Percentiles rank a stretch among this genome's conserved stretches.
phyloP scores from a whole-genome alignment of 2,797 vertebrate species.

The Lateolabrax maculatus region DNA sequence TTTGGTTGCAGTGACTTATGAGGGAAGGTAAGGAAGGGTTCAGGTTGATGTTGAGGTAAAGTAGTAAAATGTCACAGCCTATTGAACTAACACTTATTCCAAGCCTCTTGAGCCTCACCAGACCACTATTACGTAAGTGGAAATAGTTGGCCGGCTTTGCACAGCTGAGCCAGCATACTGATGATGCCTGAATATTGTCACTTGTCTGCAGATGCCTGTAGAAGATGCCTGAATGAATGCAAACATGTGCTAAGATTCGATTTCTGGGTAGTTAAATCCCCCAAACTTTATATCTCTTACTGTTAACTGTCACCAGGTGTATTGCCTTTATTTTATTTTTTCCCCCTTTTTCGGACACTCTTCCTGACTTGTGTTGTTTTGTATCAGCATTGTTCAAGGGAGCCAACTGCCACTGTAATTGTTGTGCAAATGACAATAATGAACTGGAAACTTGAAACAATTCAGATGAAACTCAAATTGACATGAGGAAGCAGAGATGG shows the following conservation, averaged over 20 bases:
- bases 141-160: slow-evolving; percentile 30
- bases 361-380: no score
- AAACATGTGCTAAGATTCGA: slow-evolving; percentile 26
- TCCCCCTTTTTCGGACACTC: background rate
- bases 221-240: slow-evolving; percentile 16
- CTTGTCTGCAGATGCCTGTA: slow-evolving; percentile 42
- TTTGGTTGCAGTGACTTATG: background rate
- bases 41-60: background rate
- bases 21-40: background rate
- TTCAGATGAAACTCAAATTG: no score
- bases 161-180: slow-evolving; percentile 25
- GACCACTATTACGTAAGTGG: slow-evolving; percentile 14
- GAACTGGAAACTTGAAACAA: no score
- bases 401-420: no score
- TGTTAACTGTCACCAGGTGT: no score
- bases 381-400: no score
- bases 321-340: background rate
- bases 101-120: slow-evolving; percentile 31
- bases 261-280: slow-evolving; percentile 10
- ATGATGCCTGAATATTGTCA: slow-evolving; percentile 38
- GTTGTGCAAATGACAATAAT: no score
- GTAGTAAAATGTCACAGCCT: slow-evolving; percentile 19
- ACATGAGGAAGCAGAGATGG: background rate
- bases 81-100: slow-evolving; percentile 23
- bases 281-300: background rate